Percentiles rank a stretch among this genome's conserved stretches.
phyloP scores from a whole-genome alignment of 1,140 invertebrate genomes.

The Lepidostoma basale region DNA sequence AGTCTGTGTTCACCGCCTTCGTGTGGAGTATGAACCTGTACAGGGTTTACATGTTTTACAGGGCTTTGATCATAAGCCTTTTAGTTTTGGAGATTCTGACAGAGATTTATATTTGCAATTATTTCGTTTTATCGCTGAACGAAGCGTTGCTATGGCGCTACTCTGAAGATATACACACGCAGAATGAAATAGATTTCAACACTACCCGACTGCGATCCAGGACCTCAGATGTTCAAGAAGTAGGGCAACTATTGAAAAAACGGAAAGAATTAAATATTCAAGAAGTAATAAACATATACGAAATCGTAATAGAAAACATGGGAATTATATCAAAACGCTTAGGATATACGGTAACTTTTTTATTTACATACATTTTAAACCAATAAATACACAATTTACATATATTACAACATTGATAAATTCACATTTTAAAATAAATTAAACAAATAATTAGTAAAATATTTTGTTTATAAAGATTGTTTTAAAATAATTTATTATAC shows the following conservation, averaged over 20 bases:
- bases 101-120: not conserved
- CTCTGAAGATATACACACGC: not conserved
- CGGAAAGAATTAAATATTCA: not conserved
- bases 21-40: not conserved
- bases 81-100: not conserved
- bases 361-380: too few relatives aligned
- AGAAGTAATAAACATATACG: not conserved
- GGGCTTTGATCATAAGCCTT: not conserved
- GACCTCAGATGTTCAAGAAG: not conserved
- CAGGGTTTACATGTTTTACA: not conserved
- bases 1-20: not conserved
- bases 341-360: conserved; percentile 3
- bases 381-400: too few relatives aligned
- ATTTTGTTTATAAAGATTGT: too few relatives aligned
- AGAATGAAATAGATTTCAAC: not conserved
- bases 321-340: not conserved
- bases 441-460: too few relatives aligned
- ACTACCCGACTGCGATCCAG: too few relatives aligned
- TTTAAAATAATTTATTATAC: too few relatives aligned
- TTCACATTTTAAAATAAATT: too few relatives aligned
- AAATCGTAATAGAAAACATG: not conserved
- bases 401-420: too few relatives aligned
- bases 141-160: not conserved
- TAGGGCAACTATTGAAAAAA: not conserved
- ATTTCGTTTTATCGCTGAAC: not conserved